These are phyloP conservation scores for Arnoldichthys spilopterus DNA, from an alignment of 2,797 vertebrate species.

Conservation along the genomic window DNA sequence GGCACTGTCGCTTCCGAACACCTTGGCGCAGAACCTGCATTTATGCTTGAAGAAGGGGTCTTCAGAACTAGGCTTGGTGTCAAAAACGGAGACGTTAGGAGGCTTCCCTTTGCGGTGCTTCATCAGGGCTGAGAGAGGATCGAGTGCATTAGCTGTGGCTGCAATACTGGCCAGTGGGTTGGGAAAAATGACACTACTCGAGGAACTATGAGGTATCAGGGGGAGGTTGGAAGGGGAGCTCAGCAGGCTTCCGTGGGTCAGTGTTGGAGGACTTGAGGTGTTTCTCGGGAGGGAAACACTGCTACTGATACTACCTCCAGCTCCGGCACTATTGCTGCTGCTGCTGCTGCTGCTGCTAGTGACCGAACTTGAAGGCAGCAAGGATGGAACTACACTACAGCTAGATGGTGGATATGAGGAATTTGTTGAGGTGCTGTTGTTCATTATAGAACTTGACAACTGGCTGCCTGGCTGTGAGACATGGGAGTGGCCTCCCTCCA, in stretches of 20 bases:
- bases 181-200: conserved; percentile 97
- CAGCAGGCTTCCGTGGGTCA: conserved; percentile 87
- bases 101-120: conserved; percentile 99
- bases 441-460: conserved; percentile 78
- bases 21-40: conserved; percentile 99
- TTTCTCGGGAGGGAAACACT: conserved; percentile 82
- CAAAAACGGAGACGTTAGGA: conserved; percentile 96
- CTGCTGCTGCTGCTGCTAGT: conserved; percentile 70
- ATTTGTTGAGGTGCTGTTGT: conserved; percentile 78
- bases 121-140: conserved; percentile 94
- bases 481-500: conserved; percentile 82
- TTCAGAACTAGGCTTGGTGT: conserved; percentile 95
- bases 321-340: conserved; percentile 61
- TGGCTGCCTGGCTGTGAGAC: conserved; percentile 82
- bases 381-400: conserved; percentile 74
- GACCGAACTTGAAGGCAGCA: conserved; percentile 78
- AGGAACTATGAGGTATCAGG: conserved; percentile 96
- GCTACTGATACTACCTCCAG: conserved; percentile 66
- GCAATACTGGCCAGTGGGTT: conserved; percentile 98
- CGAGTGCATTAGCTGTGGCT: conserved; percentile 95
- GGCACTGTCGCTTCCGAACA: conserved; percentile 98
- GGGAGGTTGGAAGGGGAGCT: conserved; percentile 90
- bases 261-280: conserved; percentile 84
- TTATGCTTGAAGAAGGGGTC: conserved; percentile 99
- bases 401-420: conserved; percentile 74